Base-by-base conservation (phyloP, 53 echinoderm and acorn worm species). In the Hippasteria phrygiana region DNA sequence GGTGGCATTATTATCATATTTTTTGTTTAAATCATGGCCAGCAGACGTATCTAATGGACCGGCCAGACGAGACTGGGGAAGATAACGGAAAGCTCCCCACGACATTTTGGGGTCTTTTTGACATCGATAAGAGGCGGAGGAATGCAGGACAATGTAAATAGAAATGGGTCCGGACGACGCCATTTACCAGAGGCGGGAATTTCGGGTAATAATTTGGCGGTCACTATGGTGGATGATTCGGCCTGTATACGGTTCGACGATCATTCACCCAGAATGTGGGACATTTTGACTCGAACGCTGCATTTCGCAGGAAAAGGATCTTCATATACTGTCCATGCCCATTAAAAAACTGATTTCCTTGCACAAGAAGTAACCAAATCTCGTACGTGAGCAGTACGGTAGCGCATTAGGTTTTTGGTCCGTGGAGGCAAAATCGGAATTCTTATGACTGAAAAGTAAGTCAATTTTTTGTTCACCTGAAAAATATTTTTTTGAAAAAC, bases 21-120 rank as follows among this genome's bases (percentile, higher is more conserved):
- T 70, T n/a, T 69, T 85, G 71, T 85, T 85, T 85, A 85, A 85
- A 85, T 85, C 50, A 71, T 16, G 85, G 71, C 71, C 71, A 85
- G 24, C 66, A 51, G 31, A 46, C 75, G 75, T 3, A 47, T 35
- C 51, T 85, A 85, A 85, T 85, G 85, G 85, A 48, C 27, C 24
- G 70, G 51, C 70, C 70, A 71, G 85, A 85, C 85, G 38, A 48
- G 17, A 42, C 64, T 43, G 22, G 26, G 14, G 5, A 1, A 85
- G 85, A 85, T 85, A 85, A 70, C 65, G 32, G 18, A 36, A 24
- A 85, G 85, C 67, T 63, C 82, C 27, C 43, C 43, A 62, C 70
- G 51, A 56, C 70, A 85, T 70, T 69, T 71, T 70, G 69, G 24
- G 47, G 71, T 71, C 70, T 85, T 69, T 71, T 14, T 47, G 70